Percentiles rank a stretch among this genome's conserved stretches.
These are phyloP conservation scores for Cetoscarus ocellatus DNA, from an alignment of 2,797 vertebrate species.

Conservation along the genomic window DNA sequence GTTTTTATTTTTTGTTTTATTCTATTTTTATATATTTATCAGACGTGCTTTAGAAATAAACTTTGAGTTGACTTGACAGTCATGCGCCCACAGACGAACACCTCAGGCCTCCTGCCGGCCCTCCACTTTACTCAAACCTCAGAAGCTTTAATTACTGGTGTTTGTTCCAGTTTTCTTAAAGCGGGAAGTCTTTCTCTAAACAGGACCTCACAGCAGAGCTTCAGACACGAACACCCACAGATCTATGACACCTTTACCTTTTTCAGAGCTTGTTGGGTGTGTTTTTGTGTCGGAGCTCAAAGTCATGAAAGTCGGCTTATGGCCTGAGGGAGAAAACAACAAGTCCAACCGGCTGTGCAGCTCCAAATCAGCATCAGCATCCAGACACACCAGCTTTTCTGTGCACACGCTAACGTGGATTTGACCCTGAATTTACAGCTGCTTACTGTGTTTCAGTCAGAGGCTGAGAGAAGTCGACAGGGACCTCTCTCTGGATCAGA, in stretches of 20 bases:
- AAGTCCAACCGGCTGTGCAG: conserved; percentile 43
- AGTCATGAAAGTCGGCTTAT: not conserved
- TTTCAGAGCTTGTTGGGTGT: not conserved
- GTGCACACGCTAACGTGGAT: not conserved
- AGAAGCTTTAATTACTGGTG: too few species aligned
- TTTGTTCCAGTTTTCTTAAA: too few species aligned
- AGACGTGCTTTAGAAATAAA: too few species aligned
- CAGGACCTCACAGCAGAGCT: not conserved
- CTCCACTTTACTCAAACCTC: too few species aligned
- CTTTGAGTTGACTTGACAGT: too few species aligned
- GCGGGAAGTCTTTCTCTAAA: not conserved
- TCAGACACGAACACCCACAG: not conserved
- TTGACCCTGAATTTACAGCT: not conserved
- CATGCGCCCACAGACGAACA: too few species aligned
- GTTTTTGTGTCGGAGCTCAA: not conserved
- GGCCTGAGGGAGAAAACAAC: not conserved
- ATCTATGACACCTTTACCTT: accelerated
- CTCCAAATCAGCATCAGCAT: conserved; percentile 1
- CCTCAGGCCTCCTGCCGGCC: too few species aligned
- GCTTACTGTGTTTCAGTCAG: not conserved
- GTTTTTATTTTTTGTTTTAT: too few species aligned
- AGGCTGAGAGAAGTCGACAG: not conserved
- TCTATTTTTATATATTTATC: too few species aligned
- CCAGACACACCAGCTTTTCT: not conserved
- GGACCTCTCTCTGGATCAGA: not conserved